These are phyloP conservation scores for Sinocyclocheilus anophthalmus DNA, from an alignment of 2,113 vertebrate genomes.

Conservation along the genomic window DNA sequence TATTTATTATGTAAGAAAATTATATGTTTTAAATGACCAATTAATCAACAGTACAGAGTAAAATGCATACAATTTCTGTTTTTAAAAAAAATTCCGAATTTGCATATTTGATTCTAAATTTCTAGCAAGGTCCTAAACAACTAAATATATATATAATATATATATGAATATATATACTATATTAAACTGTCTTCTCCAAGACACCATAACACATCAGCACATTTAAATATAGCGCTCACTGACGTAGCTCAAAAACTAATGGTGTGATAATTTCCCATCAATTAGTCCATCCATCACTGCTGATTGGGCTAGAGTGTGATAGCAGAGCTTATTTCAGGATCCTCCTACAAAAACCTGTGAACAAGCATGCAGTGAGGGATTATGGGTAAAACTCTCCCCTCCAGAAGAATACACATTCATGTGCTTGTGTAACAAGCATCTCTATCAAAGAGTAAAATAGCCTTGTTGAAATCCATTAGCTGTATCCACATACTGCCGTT, in stretches of 20 bases:
- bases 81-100: too few relatives aligned
- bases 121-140: too few relatives aligned
- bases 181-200: conserved; percentile 46
- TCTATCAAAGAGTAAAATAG: conserved; percentile 34
- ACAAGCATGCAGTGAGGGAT: neutral
- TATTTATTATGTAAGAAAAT: too few relatives aligned
- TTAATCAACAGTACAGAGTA: too few relatives aligned
- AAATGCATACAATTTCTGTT: too few relatives aligned
- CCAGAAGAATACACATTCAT: conserved; percentile 17
- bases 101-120: too few relatives aligned
- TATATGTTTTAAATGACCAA: too few relatives aligned
- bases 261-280: conserved; percentile 73
- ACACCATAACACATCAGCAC: conserved; percentile 59
- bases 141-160: too few relatives aligned
- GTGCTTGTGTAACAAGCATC: conserved; percentile 9
- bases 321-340: conserved; percentile 48
- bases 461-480: conserved; percentile 45
- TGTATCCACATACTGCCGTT: neutral
- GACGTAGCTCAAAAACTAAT: conserved; percentile 71
- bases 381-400: neutral
- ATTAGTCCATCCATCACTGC: conserved; percentile 78
- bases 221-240: conserved; percentile 70
- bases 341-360: conserved; percentile 18
- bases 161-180: too few relatives aligned
- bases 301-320: conserved; percentile 57